Base-by-base conservation (phyloP, 2,797 vertebrate genomes). In the Mus caroli region DNA sequence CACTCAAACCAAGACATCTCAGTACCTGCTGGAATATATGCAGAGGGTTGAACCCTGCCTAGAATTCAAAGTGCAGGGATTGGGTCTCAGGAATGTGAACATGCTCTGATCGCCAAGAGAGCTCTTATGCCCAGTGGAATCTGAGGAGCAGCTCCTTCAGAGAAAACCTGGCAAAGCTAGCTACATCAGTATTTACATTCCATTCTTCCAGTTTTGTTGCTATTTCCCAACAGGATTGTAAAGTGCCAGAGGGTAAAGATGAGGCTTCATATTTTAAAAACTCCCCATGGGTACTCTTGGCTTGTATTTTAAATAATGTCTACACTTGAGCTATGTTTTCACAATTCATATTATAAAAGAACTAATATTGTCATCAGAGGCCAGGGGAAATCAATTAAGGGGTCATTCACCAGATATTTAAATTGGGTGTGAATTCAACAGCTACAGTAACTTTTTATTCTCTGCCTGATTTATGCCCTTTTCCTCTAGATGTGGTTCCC, bases 191-290 rank as follows among this genome's bases (percentile, higher is more conserved):
- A 87, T 56, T 90, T 64, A 58, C 3, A 50, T 50, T 50, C 50
- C 54, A 17, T 40, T 86, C 93, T 90, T 84, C 58, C 24, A 92
- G 20, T 92, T 92, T 90, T 64, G n/a, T 50, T 76, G 26, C 40
- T 87, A 1, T 71, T 93, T 95, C 71, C 46, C 67, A 97, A 52
- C 4, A 88, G 91, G 28, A 60, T 40, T 92, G 79, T 31, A 92
- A 88, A 73, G 22, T 80, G 13, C 52, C 88, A 37, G 6, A 67
- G 22, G 88, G 28, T 28, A 90, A 94, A 92, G 15, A 82, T 5
- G 19, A 3, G 20, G 67, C 75, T 26, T 40, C 34, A 71, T 52
- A 73, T 40, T 95, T 83, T 19, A 86, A 92, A 34, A 89, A 83
- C 50, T 91, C 50, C 52, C n/a, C 31, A 34, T 0, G 82, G 3